These are phyloP conservation scores for Syngnathoides biaculeatus DNA, from an alignment of 2,113 vertebrate genomes.

Conservation along the genomic window DNA sequence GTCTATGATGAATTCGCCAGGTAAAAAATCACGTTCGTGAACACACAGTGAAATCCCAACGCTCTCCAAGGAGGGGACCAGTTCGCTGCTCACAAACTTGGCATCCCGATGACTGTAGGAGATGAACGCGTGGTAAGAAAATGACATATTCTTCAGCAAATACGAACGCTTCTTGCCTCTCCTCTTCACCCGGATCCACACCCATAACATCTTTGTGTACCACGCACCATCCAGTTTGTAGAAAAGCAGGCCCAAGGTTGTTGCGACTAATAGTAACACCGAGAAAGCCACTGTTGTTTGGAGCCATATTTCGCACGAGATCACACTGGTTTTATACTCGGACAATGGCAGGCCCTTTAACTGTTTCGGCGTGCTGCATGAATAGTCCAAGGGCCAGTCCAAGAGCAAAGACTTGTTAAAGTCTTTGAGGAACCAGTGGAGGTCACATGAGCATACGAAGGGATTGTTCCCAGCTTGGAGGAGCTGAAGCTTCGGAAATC, in stretches of 20 bases:
- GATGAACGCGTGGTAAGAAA: conserved; percentile 64
- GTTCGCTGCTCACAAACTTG: conserved; percentile 53
- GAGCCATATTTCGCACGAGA: conserved; percentile 51
- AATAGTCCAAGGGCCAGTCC: conserved; percentile 62
- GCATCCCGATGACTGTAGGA: conserved; percentile 69
- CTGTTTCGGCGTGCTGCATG: conserved; percentile 41
- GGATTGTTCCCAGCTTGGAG: conserved; percentile 59
- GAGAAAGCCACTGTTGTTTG: conserved; percentile 40
- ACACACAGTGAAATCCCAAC: conserved; percentile 58
- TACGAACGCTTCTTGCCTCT: conserved; percentile 40
- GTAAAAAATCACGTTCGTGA: conserved; percentile 68
- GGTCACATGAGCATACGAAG: conserved; percentile 62
- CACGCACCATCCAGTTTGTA: conserved; percentile 58
- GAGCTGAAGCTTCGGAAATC: conserved; percentile 34
- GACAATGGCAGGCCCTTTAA: conserved; percentile 27
- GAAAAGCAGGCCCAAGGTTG: conserved; percentile 31
- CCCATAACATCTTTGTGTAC: conserved; percentile 68
- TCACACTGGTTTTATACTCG: conserved; percentile 30
- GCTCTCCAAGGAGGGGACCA: conserved; percentile 55
- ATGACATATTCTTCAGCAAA: conserved; percentile 30
- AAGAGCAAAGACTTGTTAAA: conserved; percentile 58
- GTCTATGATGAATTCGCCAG: conserved; percentile 68
- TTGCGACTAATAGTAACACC: conserved; percentile 12
- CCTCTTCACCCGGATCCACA: conserved; percentile 65
- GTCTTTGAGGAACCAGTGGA: conserved; percentile 54